These are phyloP conservation scores for Lepidothrix coronata DNA, from an alignment of 2,113 vertebrate species.

Conservation along the genomic window DNA sequence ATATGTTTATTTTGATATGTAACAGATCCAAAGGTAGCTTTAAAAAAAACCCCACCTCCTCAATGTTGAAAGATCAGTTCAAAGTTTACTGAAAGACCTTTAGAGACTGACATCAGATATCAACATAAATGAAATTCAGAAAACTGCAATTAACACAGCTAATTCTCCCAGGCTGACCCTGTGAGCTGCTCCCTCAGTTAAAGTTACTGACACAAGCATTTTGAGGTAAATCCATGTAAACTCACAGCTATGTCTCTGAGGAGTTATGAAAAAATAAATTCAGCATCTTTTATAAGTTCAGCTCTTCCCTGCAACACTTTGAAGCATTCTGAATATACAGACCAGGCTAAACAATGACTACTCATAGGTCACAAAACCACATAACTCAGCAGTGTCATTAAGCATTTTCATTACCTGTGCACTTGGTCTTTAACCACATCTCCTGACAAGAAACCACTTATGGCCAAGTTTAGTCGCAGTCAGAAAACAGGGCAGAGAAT, in stretches of 20 bases:
- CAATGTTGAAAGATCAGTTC: background rate
- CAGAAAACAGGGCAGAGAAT: background rate
- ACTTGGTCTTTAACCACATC: background rate
- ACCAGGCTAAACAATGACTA: background rate
- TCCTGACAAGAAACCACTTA: background rate
- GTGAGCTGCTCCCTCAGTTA: background rate
- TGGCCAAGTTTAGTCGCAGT: background rate
- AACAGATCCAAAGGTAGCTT: background rate
- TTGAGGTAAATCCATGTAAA: background rate
- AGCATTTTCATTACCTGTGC: background rate
- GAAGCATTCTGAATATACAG: background rate
- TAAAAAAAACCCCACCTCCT: background rate
- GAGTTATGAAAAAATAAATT: background rate
- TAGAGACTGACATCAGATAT: background rate
- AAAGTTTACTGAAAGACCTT: background rate
- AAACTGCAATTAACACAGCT: background rate
- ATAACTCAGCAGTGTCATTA: background rate
- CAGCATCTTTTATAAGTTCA: background rate
- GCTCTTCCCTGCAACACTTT: background rate
- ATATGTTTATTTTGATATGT: too few relatives aligned
- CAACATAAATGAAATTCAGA: background rate
- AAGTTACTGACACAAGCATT: background rate
- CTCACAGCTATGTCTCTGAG: background rate
- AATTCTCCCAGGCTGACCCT: background rate
- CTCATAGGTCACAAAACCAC: background rate